phyloP scores from a whole-genome alignment of 2,113 vertebrate species.

The Otis tarda region DNA sequence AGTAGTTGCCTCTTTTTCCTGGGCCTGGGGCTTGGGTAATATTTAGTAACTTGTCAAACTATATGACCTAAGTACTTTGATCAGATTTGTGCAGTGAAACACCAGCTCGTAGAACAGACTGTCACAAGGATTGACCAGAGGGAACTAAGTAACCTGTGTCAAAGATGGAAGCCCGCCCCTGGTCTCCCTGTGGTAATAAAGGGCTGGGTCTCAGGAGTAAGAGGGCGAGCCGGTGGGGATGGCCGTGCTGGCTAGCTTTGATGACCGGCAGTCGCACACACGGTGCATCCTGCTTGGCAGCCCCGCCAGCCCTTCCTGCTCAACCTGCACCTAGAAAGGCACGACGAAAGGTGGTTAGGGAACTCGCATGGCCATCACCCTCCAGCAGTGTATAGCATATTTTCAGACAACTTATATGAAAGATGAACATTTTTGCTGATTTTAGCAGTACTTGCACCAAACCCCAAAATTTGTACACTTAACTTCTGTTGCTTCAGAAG shows the following conservation, averaged over 20 bases:
- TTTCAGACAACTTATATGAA: not conserved
- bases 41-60: not conserved
- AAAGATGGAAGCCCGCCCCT: not conserved
- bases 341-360: accelerated
- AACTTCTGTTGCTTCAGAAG: not conserved
- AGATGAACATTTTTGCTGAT: accelerated
- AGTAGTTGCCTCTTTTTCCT: not conserved
- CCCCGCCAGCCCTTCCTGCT: not conserved
- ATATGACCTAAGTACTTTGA: not conserved
- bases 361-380: accelerated
- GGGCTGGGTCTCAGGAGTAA: not conserved
- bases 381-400: accelerated
- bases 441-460: not conserved
- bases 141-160: not conserved
- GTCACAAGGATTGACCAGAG: not conserved
- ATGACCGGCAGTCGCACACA: accelerated
- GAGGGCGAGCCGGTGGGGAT: not conserved
- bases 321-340: not conserved
- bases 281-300: not conserved
- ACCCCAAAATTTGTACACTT: not conserved
- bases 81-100: not conserved
- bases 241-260: not conserved
- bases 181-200: not conserved
- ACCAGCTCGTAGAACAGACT: not conserved
- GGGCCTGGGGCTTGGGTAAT: not conserved